Conservation (phyloP, 2,113 vertebrate species). For the Benitochromis conjunctus region DNA sequence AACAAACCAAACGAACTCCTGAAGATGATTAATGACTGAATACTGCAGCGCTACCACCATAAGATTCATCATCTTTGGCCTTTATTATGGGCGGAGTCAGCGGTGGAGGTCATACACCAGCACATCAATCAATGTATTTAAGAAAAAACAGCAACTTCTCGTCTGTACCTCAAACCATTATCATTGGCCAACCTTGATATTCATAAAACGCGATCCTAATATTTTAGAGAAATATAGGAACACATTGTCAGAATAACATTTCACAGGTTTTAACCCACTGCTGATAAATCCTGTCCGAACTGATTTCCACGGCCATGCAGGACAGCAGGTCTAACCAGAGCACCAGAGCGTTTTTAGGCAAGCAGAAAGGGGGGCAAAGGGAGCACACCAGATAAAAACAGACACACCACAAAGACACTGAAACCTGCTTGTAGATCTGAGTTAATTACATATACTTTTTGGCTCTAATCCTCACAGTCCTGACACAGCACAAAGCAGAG, state of each 20-base stretch:
- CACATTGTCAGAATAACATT: not conserved
- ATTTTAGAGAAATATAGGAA: not conserved
- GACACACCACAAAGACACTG: not conserved
- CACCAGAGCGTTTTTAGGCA: conserved; percentile 18
- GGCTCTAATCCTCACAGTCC: not conserved
- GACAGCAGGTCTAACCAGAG: not conserved
- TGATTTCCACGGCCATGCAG: not conserved
- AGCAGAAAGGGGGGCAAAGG: not conserved
- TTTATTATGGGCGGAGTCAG: not conserved
- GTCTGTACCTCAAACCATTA: not conserved
- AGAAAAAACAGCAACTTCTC: not conserved
- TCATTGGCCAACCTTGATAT: not conserved
- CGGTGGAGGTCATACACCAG: not conserved
- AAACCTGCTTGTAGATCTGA: not conserved
- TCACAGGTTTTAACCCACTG: not conserved
- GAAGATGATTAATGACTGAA: not conserved
- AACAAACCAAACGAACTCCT: not conserved
- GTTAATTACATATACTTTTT: not conserved
- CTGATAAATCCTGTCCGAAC: not conserved
- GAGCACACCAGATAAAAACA: not conserved
- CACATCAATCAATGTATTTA: not conserved
- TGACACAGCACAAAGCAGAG: not conserved
- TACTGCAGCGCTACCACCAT: not conserved
- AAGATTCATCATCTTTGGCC: not conserved
- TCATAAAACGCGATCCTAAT: not conserved